Percentiles rank a stretch among this genome's conserved stretches.
phyloP scores from a whole-genome alignment of 2,797 vertebrate species.

The Caiman crocodilus region DNA sequence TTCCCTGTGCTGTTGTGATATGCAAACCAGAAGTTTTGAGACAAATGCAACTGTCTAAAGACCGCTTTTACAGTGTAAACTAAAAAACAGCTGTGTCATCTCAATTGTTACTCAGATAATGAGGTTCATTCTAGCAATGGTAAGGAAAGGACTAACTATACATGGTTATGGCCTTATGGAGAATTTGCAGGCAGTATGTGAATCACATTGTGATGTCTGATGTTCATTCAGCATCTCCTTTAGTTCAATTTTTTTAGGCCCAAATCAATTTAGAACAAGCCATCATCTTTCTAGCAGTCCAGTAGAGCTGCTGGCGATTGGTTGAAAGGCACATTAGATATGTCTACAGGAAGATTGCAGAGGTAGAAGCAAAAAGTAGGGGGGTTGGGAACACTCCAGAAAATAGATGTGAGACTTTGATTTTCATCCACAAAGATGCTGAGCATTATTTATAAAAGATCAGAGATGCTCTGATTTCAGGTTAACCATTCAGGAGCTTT shows the following conservation, averaged over 20 bases:
- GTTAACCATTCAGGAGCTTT: constrained; percentile 28
- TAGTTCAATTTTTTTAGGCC: neutral
- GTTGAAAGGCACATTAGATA: constrained; percentile 38
- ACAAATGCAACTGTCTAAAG: constrained; percentile 59
- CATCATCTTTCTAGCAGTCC: neutral
- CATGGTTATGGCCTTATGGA: neutral
- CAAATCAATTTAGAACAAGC: constrained; percentile 39
- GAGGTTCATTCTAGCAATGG: constrained; percentile 57
- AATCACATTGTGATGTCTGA: constrained; percentile 38
- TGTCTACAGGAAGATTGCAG: constrained; percentile 10
- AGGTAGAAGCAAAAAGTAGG: neutral
- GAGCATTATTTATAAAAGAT: neutral
- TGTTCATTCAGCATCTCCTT: constrained; percentile 25
- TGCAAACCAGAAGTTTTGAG: constrained; percentile 67
- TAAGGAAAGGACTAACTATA: constrained; percentile 11
- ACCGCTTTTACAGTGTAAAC: constrained; percentile 67
- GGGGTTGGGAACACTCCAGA: constrained; percentile 21
- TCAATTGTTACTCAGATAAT: constrained; percentile 59
- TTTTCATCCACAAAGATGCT: constrained; percentile 25
- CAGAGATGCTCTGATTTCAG: constrained; percentile 6
- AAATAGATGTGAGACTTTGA: constrained; percentile 20
- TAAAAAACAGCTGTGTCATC: constrained; percentile 56
- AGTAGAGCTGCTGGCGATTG: neutral
- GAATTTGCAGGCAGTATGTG: constrained; percentile 50
- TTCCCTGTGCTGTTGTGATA: constrained; percentile 70